Evolutionary conservation across 2,888 invertebrate species (phyloP).

Genomic region (Electrophaes corylata): DNA sequence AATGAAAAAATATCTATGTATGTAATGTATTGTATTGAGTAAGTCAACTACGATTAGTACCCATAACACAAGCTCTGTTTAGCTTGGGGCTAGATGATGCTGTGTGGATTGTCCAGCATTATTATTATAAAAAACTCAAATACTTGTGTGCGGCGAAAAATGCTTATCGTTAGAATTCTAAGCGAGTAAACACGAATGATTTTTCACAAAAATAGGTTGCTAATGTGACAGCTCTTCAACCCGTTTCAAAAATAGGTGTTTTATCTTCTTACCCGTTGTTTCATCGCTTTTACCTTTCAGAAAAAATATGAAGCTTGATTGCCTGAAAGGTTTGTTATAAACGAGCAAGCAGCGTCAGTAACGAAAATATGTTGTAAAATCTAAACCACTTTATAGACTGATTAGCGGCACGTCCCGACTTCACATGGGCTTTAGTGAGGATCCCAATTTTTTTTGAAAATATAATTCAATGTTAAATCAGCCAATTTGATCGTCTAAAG

Average conservation of each 20-base stretch:
- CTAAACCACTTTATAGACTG: too few relatives aligned
- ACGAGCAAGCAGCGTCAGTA: conserved; percentile 1
- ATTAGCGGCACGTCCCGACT: too few relatives aligned
- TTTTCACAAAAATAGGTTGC: conserved; percentile 22
- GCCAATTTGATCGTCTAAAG: neutral
- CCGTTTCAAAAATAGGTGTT: conserved; percentile 20
- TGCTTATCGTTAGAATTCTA: conserved; percentile 23
- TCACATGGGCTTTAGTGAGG: too few relatives aligned
- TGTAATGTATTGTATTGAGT: too few relatives aligned
- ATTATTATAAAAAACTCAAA: neutral
- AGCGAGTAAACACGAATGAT: conserved; percentile 17
- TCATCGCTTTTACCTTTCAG: conserved; percentile 15
- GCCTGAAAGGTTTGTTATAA: neutral
- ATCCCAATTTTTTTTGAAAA: too few relatives aligned
- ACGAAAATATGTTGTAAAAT: too few relatives aligned
- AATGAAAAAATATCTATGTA: too few relatives aligned
- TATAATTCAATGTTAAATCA: too few relatives aligned
- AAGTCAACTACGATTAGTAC: too few relatives aligned
- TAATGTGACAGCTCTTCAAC: conserved; percentile 24
- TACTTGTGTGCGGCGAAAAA: neutral
- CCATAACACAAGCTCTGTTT: too few relatives aligned
- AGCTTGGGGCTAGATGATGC: too few relatives aligned
- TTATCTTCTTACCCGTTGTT: conserved; percentile 18
- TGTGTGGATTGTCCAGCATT: too few relatives aligned
- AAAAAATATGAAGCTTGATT: neutral